Base-by-base conservation (phyloP, 2,113 vertebrate genomes). In the Gopherus evgoodei region DNA sequence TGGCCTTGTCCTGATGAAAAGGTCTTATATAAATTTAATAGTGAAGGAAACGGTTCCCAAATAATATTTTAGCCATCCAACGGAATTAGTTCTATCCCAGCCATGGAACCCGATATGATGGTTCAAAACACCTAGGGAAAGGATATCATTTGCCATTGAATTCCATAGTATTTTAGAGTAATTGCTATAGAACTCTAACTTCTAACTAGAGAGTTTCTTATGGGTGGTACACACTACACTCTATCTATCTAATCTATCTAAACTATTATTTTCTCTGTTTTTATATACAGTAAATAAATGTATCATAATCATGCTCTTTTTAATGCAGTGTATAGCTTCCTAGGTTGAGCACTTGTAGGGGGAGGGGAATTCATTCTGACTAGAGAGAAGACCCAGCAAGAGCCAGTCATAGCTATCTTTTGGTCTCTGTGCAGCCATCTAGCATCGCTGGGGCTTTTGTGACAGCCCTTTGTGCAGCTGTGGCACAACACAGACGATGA, bases 271-370 rank as follows among this genome's bases (percentile, higher is more conserved):
- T 87, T 84, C 49, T 80, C 22, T 75, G 1, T 4, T 17, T 62
- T 5, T 5, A 35, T 16, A 29, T 4, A 5, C 1, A 9, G 2
- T 4, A 81, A 91, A 29, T 1, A 8, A 65, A 13, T 4, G 1
- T 1, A 65, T 84, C 47, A 29, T 8, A 52, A 3, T 47, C 69
- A 83, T 13, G 31, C 1, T 8, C 2, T n/a, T 88, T 52, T 62
- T 72, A 31, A 24, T 44, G 24, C 2, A 86, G 22, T 24, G 91
- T 31, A 27, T 35, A 56, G 11, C 9, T 22, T 44, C 56, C 78
- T 72, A 27, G 44, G 47, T 3, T 54, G 76, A 94, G 44, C 42
- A 59, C 4, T 59, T 31, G 13, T 13, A 0, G 31, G 31, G 13
- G 14, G 31, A 29, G 13, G 72, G 11, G 49, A 3, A 82, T 93